Conservation (phyloP, 2,113 vertebrate genomes). For the Calypte anna region DNA sequence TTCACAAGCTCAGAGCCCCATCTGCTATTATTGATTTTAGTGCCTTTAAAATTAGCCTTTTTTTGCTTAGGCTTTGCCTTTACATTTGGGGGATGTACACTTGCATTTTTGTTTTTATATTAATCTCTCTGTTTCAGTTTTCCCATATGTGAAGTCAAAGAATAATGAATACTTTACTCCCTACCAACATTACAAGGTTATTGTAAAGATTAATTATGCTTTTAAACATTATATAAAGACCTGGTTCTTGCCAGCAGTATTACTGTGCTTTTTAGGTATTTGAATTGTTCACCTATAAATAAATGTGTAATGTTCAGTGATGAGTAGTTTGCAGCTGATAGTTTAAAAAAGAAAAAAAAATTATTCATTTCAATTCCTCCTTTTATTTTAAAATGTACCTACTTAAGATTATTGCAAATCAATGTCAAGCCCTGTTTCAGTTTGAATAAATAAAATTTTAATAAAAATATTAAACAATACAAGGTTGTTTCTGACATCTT, state of each 20-base stretch:
- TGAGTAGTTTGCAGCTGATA: constrained; percentile 28
- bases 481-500: constrained; percentile 17
- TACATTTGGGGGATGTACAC: neutral
- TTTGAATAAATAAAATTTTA: constrained; percentile 56
- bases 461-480: constrained; percentile 35
- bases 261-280: constrained; percentile 42
- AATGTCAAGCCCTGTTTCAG: constrained; percentile 43
- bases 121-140: constrained; percentile 38
- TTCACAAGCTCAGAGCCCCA: constrained; percentile 27
- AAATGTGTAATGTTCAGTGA: neutral
- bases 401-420: constrained; percentile 40
- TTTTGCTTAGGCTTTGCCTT: constrained; percentile 23
- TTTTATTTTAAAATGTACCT: constrained; percentile 34
- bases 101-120: constrained; percentile 40
- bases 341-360: neutral
- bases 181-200: constrained; percentile 43
- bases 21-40: constrained; percentile 54
- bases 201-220: constrained; percentile 59
- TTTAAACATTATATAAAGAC: constrained; percentile 56
- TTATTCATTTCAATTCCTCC: constrained; percentile 19
- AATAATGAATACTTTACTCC: constrained; percentile 53
- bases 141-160: constrained; percentile 58
- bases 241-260: constrained; percentile 18
- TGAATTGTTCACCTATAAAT: constrained; percentile 17
- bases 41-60: constrained; percentile 36